Conservation (phyloP, 2,113 vertebrate genomes). For the Patagioenas fasciata region DNA sequence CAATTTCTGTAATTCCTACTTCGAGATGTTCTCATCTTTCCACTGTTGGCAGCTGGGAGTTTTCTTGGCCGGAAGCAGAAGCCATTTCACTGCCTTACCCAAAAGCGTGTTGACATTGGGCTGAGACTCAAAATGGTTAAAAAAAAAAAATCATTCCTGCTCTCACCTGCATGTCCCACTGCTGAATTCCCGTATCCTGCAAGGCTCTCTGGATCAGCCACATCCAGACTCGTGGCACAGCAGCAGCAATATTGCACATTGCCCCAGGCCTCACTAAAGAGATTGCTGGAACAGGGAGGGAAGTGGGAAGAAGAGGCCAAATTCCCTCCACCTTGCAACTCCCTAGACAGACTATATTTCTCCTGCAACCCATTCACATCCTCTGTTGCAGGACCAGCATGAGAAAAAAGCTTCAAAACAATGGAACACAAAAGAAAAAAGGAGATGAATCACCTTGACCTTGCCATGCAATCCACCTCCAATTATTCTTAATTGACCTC, state of each 20-base stretch:
- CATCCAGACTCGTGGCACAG: neutral
- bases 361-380: neutral
- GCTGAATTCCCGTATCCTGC: constrained; percentile 8
- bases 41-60: neutral
- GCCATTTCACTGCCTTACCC: neutral
- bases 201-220: constrained; percentile 2
- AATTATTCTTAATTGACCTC: constrained; percentile 7
- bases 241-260: neutral
- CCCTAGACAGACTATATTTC: neutral
- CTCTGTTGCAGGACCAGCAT: neutral
- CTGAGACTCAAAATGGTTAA: neutral
- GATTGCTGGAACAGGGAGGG: constrained; percentile 2
- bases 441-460: neutral
- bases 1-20: neutral
- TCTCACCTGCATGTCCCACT: neutral
- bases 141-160: neutral
- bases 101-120: neutral
- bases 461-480: neutral
- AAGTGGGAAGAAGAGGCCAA: constrained; percentile 29
- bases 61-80: neutral
- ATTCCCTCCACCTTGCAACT: neutral
- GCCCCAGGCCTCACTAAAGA: neutral
- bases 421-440: neutral
- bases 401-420: constrained; percentile 15
- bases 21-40: neutral